Conservation (phyloP, 2,888 invertebrate genomes). For the Drosophila suboccidentalis region DNA sequence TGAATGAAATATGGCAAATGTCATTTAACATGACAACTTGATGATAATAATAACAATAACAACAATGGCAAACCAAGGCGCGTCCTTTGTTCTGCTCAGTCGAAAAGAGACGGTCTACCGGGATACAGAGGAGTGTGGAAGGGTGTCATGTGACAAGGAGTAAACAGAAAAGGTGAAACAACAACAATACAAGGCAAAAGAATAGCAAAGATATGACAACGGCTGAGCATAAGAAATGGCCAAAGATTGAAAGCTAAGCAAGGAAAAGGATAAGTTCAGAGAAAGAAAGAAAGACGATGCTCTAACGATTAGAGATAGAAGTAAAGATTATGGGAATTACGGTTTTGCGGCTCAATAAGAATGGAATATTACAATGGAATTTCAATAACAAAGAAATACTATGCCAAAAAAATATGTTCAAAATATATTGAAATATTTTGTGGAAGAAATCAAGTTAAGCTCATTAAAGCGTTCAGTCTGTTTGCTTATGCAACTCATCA, state of each 20-base stretch:
- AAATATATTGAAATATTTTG: slow-evolving; percentile 13
- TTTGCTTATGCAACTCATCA: neutral
- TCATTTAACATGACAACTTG: slow-evolving; percentile 83
- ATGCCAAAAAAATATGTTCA: neutral
- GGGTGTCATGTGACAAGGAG: slow-evolving; percentile 27
- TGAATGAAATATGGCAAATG: slow-evolving; percentile 83
- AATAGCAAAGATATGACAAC: slow-evolving; percentile 33
- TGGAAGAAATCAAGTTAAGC: slow-evolving; percentile 7
- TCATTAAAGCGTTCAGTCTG: too few species aligned
- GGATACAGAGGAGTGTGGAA: neutral
- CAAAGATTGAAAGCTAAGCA: slow-evolving; percentile 29
- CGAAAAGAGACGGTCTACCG: neutral
- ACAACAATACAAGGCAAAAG: slow-evolving; percentile 37
- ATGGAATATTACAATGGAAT: slow-evolving; percentile 6
- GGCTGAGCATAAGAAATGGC: slow-evolving; percentile 20
- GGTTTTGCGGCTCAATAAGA: slow-evolving; percentile 6
- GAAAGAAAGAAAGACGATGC: slow-evolving; percentile 15
- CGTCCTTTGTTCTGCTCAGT: slow-evolving; percentile 32
- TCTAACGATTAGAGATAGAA: slow-evolving; percentile 17
- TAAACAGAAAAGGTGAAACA: slow-evolving; percentile 56
- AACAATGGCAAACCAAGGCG: slow-evolving; percentile 49
- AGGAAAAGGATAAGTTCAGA: slow-evolving; percentile 6
- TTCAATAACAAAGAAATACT: neutral
- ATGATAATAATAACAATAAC: slow-evolving; percentile 77
- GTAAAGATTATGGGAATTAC: slow-evolving; percentile 11